Conservation (phyloP, 2,797 vertebrate species). For the Leuciscus waleckii region DNA sequence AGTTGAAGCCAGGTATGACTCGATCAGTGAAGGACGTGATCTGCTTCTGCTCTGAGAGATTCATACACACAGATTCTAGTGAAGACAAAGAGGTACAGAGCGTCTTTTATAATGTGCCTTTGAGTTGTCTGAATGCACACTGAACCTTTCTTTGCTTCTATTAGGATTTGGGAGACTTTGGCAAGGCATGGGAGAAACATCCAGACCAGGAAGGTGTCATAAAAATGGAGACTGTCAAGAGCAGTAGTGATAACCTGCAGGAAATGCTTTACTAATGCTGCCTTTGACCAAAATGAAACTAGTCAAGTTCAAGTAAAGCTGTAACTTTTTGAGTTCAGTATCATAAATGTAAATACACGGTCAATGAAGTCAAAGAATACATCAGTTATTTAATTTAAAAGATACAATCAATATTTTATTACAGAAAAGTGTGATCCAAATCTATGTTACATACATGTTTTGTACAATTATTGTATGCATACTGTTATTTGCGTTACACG, state of each 20-base stretch:
- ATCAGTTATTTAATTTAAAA: slow-evolving; percentile 69
- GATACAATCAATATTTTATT: slow-evolving; percentile 84
- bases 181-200: slow-evolving; percentile 60
- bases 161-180: slow-evolving; percentile 52
- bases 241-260: slow-evolving; percentile 62
- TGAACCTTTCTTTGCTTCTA: background rate
- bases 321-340: background rate
- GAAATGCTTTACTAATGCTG: slow-evolving; percentile 74
- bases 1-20: slow-evolving; percentile 78
- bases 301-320: slow-evolving; percentile 29
- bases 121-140: background rate
- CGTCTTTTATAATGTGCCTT: background rate
- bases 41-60: slow-evolving; percentile 83
- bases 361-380: slow-evolving; percentile 50
- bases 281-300: slow-evolving; percentile 67
- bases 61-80: slow-evolving; percentile 65
- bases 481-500: slow-evolving; percentile 80
- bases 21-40: slow-evolving; percentile 78
- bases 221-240: slow-evolving; percentile 50
- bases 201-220: slow-evolving; percentile 65
- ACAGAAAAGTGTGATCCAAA: slow-evolving; percentile 86
- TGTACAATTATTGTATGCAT: slow-evolving; percentile 68
- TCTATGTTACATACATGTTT: slow-evolving; percentile 72
- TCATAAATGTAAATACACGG: background rate
- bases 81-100: slow-evolving; percentile 35